Base-by-base conservation (phyloP, 2,113 vertebrate species). In the Spizaetus ornatus region DNA sequence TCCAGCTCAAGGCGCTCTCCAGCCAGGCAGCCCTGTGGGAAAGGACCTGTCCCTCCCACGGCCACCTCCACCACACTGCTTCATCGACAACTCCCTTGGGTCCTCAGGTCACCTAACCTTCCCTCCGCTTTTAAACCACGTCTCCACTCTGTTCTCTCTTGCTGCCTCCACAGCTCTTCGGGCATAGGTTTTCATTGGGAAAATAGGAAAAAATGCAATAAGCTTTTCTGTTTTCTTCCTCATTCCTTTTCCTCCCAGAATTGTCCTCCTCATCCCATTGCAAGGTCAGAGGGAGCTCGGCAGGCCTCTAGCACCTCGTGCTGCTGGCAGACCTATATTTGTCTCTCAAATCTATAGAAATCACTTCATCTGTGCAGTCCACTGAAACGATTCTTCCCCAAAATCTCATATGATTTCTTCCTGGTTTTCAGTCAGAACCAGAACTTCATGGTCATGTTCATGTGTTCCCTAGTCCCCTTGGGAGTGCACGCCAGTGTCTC, bases 51-150 rank as follows among this genome's bases (percentile, higher is more conserved):
- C 16, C 31, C 13, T 16, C 18, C 43, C 42, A 26, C 34, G 15
- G 26, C 26, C 67, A 59, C 16, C 47, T 72, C 48, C 45, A 56
- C 19, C 59, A 11, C 53, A 0, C 8, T 1, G 5, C 55, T 29
- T 16, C 10, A 0, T 10, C 19, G 11, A 10, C 13, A 45, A 1
- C 36, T 13, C 66, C 20, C 3, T 2, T 26, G 6, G 13, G 11
- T 42, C 11, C 11, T 7, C 63, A 43, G 36, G 13, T 27, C 58
- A 42, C 2, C 0, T 2, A 43, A 3, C 3, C 22, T 5, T 1
- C 29, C 20, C 17, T 31, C 16, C 9, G 23, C 56, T 13, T 77
- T 2, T 23, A 55, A 80, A 83, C 1, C 7, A 5, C 3, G 0
- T 11, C 71, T 53, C 32, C 19, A 5, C 6, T 5, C 14, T 13